phyloP scores from a whole-genome alignment of 2,888 invertebrate species.

The Imbricaverruca yamaguchii region DNA sequence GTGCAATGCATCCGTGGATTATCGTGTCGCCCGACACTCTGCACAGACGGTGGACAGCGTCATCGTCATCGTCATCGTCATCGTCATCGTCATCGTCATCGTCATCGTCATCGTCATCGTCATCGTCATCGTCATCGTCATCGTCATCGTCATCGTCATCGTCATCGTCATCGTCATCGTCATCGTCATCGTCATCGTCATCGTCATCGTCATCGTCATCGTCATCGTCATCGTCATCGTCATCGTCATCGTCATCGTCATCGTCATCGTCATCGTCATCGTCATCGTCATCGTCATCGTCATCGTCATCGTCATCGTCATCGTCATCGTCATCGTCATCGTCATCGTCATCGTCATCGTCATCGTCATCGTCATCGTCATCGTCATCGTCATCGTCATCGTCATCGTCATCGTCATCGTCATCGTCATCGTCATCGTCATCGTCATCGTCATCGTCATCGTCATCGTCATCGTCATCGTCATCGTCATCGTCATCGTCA shows the following conservation, averaged over 20 bases:
- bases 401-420: constrained; percentile 13
- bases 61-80: constrained; percentile 13
- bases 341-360: constrained; percentile 13
- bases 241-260: constrained; percentile 13
- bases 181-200: constrained; percentile 24
- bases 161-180: constrained; percentile 18
- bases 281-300: constrained; percentile 5
- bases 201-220: constrained; percentile 13
- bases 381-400: constrained; percentile 13
- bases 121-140: constrained; percentile 25
- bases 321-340: constrained; percentile 13
- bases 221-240: constrained; percentile 13
- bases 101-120: constrained; percentile 25
- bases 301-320: not conserved
- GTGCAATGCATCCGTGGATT: no score
- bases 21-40: no score
- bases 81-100: constrained; percentile 13
- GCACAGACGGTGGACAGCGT: no score
- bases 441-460: constrained; percentile 13
- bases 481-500: no score
- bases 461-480: constrained; percentile 13
- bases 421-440: constrained; percentile 13
- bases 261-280: constrained; percentile 13
- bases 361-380: constrained; percentile 13
- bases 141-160: constrained; percentile 21